phyloP scores from a whole-genome alignment of 2,113 vertebrate species.

The Monarcha castaneiventris region DNA sequence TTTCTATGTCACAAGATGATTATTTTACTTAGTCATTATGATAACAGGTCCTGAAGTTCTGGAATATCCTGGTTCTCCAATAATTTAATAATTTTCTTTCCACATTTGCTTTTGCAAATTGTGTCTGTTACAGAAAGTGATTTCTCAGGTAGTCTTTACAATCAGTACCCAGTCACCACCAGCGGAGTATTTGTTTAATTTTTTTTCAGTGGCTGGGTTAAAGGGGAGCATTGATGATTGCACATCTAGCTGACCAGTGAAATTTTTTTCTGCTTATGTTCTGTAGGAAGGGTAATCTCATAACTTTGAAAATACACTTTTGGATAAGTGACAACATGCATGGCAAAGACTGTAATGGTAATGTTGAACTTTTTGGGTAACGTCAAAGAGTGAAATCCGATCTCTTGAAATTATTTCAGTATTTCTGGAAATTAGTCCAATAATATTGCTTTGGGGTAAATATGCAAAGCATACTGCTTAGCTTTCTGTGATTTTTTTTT shows the following conservation, averaged over 20 bases:
- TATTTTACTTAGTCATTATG: background rate
- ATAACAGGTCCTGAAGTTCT: background rate
- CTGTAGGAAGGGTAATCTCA: background rate
- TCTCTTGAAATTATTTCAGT: background rate
- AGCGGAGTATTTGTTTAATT: background rate
- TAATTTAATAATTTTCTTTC: background rate
- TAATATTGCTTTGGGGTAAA: background rate
- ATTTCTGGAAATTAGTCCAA: background rate
- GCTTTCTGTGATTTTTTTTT: background rate
- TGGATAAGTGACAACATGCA: background rate
- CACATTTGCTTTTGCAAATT: background rate
- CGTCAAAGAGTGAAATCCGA: background rate
- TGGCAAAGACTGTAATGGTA: background rate
- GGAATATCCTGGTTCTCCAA: background rate
- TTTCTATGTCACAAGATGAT: background rate
- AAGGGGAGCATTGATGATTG: background rate
- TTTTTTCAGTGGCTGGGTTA: background rate
- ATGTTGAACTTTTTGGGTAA: background rate
- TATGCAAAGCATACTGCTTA: background rate
- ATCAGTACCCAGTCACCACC: background rate
- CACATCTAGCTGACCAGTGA: background rate
- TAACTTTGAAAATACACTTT: background rate
- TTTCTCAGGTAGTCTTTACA: background rate
- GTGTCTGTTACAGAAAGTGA: background rate
- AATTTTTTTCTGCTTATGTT: background rate